Conservation (phyloP, 2,113 vertebrate genomes). For the Etia nguti region DNA sequence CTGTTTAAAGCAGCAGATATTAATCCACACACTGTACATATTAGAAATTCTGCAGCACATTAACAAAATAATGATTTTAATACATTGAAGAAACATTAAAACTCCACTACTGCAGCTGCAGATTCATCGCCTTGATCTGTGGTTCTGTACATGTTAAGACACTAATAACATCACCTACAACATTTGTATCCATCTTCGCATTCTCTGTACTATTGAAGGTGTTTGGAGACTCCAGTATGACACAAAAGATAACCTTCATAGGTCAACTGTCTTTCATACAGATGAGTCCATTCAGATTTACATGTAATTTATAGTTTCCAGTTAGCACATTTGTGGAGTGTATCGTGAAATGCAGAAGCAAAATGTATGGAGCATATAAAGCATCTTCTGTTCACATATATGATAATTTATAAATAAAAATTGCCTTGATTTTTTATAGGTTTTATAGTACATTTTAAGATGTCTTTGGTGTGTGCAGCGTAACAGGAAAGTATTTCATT, state of each 20-base stretch:
- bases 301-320: not conserved
- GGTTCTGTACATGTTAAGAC: not conserved
- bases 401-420: not conserved
- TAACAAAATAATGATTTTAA: not conserved
- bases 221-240: not conserved
- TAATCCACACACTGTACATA: not conserved
- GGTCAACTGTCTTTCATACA: not conserved
- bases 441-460: not conserved
- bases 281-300: not conserved
- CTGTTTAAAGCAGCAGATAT: not conserved
- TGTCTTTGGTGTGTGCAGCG: not conserved
- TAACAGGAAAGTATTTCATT: not conserved
- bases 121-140: not conserved
- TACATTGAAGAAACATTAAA: not conserved
- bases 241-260: not conserved
- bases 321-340: not conserved
- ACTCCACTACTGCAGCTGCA: not conserved
- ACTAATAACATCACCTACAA: not conserved
- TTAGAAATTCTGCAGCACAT: not conserved
- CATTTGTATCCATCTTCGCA: not conserved
- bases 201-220: not conserved
- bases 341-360: not conserved
- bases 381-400: not conserved
- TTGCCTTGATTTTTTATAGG: no score
- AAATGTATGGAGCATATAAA: not conserved